Base-by-base conservation (phyloP, 2,113 vertebrate genomes). In the Sceloporus tristichus region DNA sequence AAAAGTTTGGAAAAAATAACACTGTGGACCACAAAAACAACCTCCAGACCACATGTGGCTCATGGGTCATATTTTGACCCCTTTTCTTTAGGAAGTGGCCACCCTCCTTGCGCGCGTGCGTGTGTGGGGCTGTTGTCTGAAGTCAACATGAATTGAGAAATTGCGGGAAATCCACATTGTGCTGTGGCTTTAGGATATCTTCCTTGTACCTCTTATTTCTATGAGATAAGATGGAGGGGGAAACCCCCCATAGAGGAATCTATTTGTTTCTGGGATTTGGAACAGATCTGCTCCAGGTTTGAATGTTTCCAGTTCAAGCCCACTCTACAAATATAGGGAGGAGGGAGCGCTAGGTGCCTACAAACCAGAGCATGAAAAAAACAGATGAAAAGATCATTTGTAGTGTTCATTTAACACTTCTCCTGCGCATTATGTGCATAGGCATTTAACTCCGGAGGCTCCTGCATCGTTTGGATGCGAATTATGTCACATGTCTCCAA, bases 401-500 rank as follows among this genome's bases (percentile, higher is more conserved):
- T 18, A n/a, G 38, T 34, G 85, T 29, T 14, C 38, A 23, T n/a
- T 75, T 82, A 13, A 18, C 42, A 19, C 42, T 88, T 78, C 62
- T 42, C 65, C 18, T 19, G 56, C 3, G 7, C n/a, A 65, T 78
- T 48, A 86, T 53, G 40, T 86, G 29, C 59, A 34, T 48, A 53
- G 42, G 75, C 62, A 78, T 27, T 42, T 62, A 62, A 74, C 23
- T 56, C 53, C 38, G 40, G 48, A 80, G 38, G 3, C n/a, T 78
- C 42, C 65, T 88, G 62, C 25, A 5, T 62, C 6, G 2, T 14
- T 66, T 21, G 42, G 34, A 68, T 59, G 42, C n/a, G 29, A 42
- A 75, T 48, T 82, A n/a, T 40, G n/a, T 77, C 87, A 88, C 62
- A 13, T 56, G 40, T 78, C 59, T 75, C 23, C 62, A 56, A 76